A percentile compares a stretch with the other conserved stretches of the same genome.
These are phyloP conservation scores for Colletes gigas DNA, from an alignment of 1,140 invertebrate species.

Conservation along the genomic window DNA sequence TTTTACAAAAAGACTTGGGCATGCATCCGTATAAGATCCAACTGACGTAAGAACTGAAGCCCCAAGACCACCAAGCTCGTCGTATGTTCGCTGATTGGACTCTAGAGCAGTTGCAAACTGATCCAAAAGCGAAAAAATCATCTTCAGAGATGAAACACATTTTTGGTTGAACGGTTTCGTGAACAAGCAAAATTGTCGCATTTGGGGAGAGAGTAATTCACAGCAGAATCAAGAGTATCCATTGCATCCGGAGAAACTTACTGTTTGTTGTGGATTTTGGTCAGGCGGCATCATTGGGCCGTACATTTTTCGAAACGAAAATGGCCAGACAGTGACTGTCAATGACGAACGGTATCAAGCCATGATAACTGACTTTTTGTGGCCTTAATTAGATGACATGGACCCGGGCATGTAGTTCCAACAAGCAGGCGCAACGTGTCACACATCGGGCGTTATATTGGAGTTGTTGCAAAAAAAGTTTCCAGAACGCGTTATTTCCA, in stretches of 20 bases:
- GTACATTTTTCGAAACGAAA: not conserved
- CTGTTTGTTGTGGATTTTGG: conserved; percentile 20
- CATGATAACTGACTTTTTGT: conserved; percentile 3
- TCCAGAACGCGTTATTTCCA: not conserved
- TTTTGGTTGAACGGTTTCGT: not conserved
- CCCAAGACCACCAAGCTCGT: too few relatives aligned
- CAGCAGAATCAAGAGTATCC: not conserved
- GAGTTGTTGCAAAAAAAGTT: not conserved
- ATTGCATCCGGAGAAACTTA: not conserved
- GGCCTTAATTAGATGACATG: conserved; percentile 1
- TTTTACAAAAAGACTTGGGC: too few relatives aligned
- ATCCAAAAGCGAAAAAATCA: too few relatives aligned
- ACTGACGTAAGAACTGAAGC: too few relatives aligned
- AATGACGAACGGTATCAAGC: not conserved
- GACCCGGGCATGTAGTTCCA: conserved; percentile 11
- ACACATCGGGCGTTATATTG: not conserved
- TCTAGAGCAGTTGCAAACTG: too few relatives aligned
- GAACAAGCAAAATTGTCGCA: conserved; percentile 11
- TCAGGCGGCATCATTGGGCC: not conserved
- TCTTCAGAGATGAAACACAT: not conserved
- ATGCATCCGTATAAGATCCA: too few relatives aligned
- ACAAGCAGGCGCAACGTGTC: not conserved
- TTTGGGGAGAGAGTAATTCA: conserved; percentile 6
- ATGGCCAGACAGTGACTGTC: not conserved
- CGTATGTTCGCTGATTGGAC: too few relatives aligned